A percentile compares a stretch with the other conserved stretches of the same genome.
phyloP scores from a whole-genome alignment of 2,888 invertebrate species.

The Steinernema hermaphroditum region DNA sequence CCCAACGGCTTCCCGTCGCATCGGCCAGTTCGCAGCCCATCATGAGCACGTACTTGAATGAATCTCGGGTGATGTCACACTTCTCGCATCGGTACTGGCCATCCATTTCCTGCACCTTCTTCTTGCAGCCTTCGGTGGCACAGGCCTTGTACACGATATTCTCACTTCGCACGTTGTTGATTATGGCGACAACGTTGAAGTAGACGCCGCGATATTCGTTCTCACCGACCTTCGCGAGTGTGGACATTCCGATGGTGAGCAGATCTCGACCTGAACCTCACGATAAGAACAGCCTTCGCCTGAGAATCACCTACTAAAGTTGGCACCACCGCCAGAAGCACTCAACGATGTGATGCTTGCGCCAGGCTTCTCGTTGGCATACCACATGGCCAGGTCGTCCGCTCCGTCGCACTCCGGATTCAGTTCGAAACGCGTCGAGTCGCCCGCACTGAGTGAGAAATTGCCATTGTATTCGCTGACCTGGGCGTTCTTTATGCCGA shows the following conservation, averaged over 20 bases:
- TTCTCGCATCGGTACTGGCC: slow-evolving; percentile 94
- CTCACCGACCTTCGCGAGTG: slow-evolving; percentile 46
- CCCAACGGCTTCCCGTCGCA: slow-evolving; percentile 84
- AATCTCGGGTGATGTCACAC: slow-evolving; percentile 81
- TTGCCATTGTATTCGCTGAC: slow-evolving; percentile 86
- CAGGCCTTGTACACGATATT: slow-evolving; percentile 87
- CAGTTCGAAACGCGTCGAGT: slow-evolving; percentile 72
- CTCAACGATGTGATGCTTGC: slow-evolving; percentile 45
- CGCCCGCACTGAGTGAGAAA: not conserved
- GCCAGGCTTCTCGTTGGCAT: slow-evolving; percentile 73
- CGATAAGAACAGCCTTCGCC: not conserved
- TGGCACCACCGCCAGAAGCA: slow-evolving; percentile 25
- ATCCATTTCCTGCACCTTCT: slow-evolving; percentile 86
- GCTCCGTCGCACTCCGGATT: slow-evolving; percentile 89
- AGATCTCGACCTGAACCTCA: slow-evolving; percentile 46
- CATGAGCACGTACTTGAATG: slow-evolving; percentile 73
- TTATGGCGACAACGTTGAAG: slow-evolving; percentile 78
- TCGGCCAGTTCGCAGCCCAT: slow-evolving; percentile 76
- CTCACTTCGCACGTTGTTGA: slow-evolving; percentile 79
- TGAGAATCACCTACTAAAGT: not conserved
- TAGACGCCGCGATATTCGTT: slow-evolving; percentile 73
- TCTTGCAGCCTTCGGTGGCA: slow-evolving; percentile 84
- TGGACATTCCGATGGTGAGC: slow-evolving; percentile 42
- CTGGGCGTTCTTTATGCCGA: slow-evolving; percentile 82
- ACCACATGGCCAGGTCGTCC: slow-evolving; percentile 86